These are phyloP conservation scores for Centropus bengalensis DNA, from an alignment of 2,113 vertebrate species.

Conservation along the genomic window DNA sequence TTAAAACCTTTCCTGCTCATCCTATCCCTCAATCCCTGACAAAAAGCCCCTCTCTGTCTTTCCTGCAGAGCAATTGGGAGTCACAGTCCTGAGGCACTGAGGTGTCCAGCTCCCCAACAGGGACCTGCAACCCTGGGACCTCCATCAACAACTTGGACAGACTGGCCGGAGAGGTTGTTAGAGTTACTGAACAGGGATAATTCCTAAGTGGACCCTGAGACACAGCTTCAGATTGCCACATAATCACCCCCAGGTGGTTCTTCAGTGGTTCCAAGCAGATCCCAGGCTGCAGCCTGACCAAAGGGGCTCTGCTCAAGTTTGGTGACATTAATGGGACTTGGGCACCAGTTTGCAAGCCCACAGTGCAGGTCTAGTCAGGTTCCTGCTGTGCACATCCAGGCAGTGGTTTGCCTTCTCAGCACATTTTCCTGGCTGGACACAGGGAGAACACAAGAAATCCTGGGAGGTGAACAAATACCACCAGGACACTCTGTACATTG, in stretches of 20 bases:
- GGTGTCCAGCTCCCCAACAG: not conserved
- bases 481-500: fast-evolving
- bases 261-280: not conserved
- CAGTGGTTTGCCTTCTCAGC: not conserved
- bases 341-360: not conserved
- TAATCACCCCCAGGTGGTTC: not conserved
- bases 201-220: not conserved
- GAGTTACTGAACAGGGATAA: not conserved
- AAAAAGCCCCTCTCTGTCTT: no score
- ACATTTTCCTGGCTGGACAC: not conserved
- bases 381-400: not conserved
- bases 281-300: not conserved
- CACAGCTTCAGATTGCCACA: not conserved
- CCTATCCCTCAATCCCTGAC: no score
- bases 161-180: no score
- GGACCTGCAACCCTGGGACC: not conserved
- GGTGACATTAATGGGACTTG: not conserved
- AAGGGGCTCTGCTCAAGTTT: not conserved
- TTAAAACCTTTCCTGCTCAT: no score
- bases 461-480: fast-evolving
- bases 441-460: not conserved
- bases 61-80: not conserved
- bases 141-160: not conserved
- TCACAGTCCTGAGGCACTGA: not conserved
- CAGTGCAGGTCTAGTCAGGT: not conserved